phyloP scores from a whole-genome alignment of 2,888 invertebrate species.

The Cephus rjabovi region DNA sequence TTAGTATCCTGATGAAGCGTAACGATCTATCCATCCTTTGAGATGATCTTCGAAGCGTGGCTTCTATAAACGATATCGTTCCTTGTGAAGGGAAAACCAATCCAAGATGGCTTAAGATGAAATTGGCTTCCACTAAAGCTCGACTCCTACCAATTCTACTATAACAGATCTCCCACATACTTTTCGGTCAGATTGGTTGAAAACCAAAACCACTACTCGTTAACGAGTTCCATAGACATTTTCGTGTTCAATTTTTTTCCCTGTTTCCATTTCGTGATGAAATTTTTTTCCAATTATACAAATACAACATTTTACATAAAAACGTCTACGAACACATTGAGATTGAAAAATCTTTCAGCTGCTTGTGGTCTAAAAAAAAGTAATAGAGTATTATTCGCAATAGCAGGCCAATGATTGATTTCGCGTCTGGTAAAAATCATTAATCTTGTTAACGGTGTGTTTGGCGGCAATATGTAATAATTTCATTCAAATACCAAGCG shows the following conservation, averaged over 20 bases:
- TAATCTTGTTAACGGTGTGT: conserved; percentile 14
- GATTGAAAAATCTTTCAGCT: background rate
- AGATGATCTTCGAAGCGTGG: background rate
- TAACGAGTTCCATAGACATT: background rate
- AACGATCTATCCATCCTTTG: background rate
- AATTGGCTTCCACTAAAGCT: background rate
- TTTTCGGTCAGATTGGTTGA: background rate
- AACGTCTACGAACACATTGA: background rate
- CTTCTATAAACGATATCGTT: conserved; percentile 17
- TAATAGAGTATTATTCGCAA: background rate
- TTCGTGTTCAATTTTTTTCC: background rate
- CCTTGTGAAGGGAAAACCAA: conserved; percentile 9
- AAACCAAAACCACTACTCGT: background rate
- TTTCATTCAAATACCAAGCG: background rate
- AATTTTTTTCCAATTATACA: background rate
- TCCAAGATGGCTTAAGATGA: conserved; percentile 13
- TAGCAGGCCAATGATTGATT: background rate
- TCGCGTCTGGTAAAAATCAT: conserved; percentile 8
- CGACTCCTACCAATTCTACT: background rate
- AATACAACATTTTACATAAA: background rate
- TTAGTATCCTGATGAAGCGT: background rate
- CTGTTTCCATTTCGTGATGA: background rate
- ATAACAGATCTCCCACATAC: background rate
- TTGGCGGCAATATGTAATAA: background rate
- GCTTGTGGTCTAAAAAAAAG: background rate